Conservation (phyloP, 2,797 vertebrate genomes). For the Urophycis tenuis region DNA sequence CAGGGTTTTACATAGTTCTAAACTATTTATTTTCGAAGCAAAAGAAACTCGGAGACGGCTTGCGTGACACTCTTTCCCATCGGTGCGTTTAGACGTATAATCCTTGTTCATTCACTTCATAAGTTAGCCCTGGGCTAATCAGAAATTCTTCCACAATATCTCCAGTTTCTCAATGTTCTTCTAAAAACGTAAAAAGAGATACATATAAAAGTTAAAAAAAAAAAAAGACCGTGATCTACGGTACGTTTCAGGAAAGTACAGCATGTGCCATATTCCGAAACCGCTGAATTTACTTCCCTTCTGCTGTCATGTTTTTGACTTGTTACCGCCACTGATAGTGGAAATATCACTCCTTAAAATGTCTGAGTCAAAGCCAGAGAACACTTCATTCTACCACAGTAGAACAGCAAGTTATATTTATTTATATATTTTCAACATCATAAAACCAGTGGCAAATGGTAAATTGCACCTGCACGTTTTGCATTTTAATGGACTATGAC, state of each 20-base stretch:
- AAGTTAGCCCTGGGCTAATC: not conserved
- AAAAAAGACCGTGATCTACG: no score
- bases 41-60: not conserved
- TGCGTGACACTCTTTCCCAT: not conserved
- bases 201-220: not conserved
- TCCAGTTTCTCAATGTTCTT: not conserved
- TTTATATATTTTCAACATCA: no score
- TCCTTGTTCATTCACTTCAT: not conserved
- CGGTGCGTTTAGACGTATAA: not conserved
- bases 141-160: not conserved
- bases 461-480: no score
- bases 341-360: no score
- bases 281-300: no score
- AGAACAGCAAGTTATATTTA: not conserved
- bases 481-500: not conserved
- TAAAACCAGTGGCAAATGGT: no score
- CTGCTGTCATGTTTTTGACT: no score
- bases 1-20: not conserved
- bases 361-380: not conserved
- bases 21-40: not conserved
- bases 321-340: no score
- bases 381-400: not conserved
- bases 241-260: no score
- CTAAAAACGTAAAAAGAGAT: not conserved
- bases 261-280: no score